A percentile compares a stretch with the other conserved stretches of the same genome.
These are phyloP conservation scores for Cremastinae sp. DNA, from an alignment of 2,888 invertebrate species.

Conservation along the genomic window DNA sequence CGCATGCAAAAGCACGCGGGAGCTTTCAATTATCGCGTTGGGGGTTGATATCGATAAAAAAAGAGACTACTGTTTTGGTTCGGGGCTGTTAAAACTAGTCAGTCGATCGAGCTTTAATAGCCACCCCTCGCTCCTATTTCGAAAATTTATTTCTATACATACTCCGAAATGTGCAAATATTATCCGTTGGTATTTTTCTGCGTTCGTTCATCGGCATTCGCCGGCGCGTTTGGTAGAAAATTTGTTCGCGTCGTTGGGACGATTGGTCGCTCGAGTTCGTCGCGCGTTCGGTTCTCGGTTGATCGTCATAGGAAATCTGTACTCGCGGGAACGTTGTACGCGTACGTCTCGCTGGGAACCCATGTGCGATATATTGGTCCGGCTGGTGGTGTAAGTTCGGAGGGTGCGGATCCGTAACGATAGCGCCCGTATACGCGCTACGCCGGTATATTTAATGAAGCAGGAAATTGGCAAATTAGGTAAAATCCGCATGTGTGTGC, in stretches of 20 bases:
- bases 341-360: not conserved
- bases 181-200: not conserved
- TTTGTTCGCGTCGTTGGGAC: slow-evolving; percentile 36
- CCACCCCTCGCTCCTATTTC: slow-evolving; percentile 2
- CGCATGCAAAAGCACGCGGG: slow-evolving; percentile 21
- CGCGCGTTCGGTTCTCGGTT: slow-evolving; percentile 24
- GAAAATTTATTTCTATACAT: not conserved
- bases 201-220: slow-evolving; percentile 16
- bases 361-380: not conserved
- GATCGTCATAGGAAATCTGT: slow-evolving; percentile 7
- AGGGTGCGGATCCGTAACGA: slow-evolving; percentile 44
- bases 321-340: slow-evolving; percentile 3
- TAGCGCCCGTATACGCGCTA: slow-evolving; percentile 41
- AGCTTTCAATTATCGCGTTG: slow-evolving; percentile 59
- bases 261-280: slow-evolving; percentile 45
- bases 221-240: slow-evolving; percentile 4
- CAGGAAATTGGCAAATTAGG: slow-evolving; percentile 75
- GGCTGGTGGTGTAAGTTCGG: not conserved
- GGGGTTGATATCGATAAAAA: slow-evolving; percentile 48
- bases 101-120: slow-evolving; percentile 41
- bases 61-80: slow-evolving; percentile 50
- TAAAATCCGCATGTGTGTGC: slow-evolving; percentile 67
- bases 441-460: slow-evolving; percentile 71
- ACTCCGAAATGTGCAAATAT: not conserved
- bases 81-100: slow-evolving; percentile 47